These are phyloP conservation scores for Creontiades dilutus DNA, from an alignment of 2,888 invertebrate genomes.

Conservation along the genomic window DNA sequence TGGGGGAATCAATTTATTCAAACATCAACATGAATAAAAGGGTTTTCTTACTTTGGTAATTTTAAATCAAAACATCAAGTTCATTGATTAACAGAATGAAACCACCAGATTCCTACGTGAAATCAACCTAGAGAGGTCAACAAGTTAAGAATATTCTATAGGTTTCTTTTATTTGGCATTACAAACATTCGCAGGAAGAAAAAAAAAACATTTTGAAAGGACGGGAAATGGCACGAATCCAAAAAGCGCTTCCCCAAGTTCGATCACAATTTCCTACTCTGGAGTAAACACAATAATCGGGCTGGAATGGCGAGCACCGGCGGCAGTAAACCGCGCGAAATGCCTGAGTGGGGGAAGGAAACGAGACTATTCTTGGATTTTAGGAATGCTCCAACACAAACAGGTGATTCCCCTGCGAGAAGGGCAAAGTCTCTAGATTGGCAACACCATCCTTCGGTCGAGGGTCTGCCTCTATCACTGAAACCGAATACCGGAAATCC, in stretches of 20 bases:
- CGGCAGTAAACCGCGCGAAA: background rate
- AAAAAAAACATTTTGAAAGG: background rate
- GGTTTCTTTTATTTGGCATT: too few relatives aligned
- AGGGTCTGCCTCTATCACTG: background rate
- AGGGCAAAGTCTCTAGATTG: background rate
- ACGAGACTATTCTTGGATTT: slow-evolving; percentile 5
- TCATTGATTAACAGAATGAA: too few relatives aligned
- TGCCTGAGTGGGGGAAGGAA: background rate
- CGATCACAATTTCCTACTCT: slow-evolving; percentile 9
- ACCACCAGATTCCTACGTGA: too few relatives aligned
- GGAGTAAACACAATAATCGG: background rate
- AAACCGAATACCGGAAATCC: slow-evolving; percentile 13
- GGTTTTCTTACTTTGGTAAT: too few relatives aligned
- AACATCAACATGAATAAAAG: too few relatives aligned
- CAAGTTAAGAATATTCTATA: too few relatives aligned
- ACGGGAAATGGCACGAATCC: slow-evolving; percentile 9
- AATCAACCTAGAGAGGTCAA: too few relatives aligned
- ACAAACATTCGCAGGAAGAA: background rate
- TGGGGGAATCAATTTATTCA: too few relatives aligned
- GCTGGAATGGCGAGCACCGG: background rate
- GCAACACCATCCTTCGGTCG: background rate
- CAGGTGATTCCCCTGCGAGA: background rate
- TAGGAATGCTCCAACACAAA: slow-evolving; percentile 21
- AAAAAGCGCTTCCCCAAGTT: background rate
- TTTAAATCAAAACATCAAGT: too few relatives aligned